Evolutionary conservation across 2,113 vertebrate species (phyloP).

Genomic region (Zosterops borbonicus): DNA sequence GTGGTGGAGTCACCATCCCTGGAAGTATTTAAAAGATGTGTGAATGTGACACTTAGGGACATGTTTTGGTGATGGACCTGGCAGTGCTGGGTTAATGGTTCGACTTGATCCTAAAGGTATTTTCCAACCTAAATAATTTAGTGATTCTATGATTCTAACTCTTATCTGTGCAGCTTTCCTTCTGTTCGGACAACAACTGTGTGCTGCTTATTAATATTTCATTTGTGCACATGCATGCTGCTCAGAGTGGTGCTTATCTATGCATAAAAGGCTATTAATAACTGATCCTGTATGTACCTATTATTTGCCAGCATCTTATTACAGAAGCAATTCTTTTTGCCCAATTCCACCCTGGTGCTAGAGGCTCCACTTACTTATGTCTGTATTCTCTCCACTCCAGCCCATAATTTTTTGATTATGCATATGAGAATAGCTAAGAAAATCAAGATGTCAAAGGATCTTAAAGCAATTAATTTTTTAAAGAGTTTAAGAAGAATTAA

Average conservation of each 20-base stretch:
- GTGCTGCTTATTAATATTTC: constrained; percentile 17
- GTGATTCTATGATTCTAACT: neutral
- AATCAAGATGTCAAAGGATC: neutral
- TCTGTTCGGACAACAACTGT: neutral
- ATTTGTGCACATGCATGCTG: neutral
- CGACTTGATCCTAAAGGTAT: neutral
- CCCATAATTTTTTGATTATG: neutral
- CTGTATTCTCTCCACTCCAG: neutral
- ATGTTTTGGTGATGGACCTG: neutral
- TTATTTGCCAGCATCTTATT: neutral
- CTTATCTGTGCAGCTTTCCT: neutral
- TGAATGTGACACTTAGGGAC: neutral
- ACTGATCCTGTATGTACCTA: neutral
- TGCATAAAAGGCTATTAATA: neutral
- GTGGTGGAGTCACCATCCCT: neutral
- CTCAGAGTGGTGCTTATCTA: neutral
- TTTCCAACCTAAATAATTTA: neutral
- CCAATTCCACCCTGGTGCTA: neutral
- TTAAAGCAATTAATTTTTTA: neutral
- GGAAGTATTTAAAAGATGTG: neutral
- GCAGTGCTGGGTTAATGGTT: neutral
- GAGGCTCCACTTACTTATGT: neutral
- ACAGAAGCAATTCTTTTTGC: neutral
- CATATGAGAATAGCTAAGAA: neutral
- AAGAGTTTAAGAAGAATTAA: neutral